Conservation (phyloP, 1,140 invertebrate species). For the Anastrepha ludens region DNA sequence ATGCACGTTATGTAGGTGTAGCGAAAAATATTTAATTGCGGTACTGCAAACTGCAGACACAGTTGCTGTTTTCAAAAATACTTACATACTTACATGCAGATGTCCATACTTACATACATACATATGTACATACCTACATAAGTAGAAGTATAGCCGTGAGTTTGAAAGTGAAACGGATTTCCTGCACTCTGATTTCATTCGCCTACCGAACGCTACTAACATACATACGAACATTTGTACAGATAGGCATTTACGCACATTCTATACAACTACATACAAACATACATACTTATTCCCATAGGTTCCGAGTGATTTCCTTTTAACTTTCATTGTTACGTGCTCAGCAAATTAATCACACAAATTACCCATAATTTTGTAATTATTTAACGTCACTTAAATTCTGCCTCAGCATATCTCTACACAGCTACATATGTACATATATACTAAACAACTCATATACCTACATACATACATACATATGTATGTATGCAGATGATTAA, state of each 20-base stretch:
- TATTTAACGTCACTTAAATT: background rate
- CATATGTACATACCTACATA: background rate
- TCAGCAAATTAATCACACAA: background rate
- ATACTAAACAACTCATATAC: background rate
- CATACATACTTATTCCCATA: background rate
- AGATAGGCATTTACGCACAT: too few species aligned
- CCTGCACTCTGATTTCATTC: background rate
- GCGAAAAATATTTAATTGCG: background rate
- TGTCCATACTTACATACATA: background rate
- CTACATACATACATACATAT: background rate
- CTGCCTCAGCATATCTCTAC: background rate
- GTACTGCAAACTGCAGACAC: background rate
- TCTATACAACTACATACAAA: background rate
- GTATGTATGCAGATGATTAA: background rate
- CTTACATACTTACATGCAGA: background rate
- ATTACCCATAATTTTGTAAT: slow-evolving; percentile 3
- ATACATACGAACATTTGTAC: background rate
- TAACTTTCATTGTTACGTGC: background rate
- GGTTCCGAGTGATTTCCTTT: background rate
- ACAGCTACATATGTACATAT: background rate
- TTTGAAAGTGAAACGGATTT: slow-evolving; percentile 37
- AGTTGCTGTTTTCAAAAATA: background rate
- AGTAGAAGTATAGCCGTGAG: too few species aligned
- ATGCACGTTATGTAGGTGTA: background rate
- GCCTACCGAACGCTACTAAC: background rate